Conservation (phyloP, 64 coral and sea anemone genomes). For the Cladopsammia gracilis region DNA sequence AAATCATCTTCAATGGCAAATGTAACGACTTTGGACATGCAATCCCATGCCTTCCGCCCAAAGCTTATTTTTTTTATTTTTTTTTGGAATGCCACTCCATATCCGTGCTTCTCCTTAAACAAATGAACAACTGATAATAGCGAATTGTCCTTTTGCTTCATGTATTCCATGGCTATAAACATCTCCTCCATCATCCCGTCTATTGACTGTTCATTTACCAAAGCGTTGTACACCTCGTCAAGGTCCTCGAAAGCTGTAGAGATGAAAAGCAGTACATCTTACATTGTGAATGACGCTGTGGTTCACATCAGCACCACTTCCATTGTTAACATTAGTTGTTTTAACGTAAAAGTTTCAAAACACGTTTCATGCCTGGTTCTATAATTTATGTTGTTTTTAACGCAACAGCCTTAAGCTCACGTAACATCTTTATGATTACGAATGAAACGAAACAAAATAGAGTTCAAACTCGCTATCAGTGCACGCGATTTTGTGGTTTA, state of each 20-base stretch:
- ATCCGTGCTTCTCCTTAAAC: constrained; percentile 11
- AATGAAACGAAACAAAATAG: too few relatives aligned
- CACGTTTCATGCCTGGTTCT: too few relatives aligned
- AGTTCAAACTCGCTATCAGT: too few relatives aligned
- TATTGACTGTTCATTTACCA: not conserved
- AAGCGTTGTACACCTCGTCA: not conserved
- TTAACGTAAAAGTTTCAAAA: too few relatives aligned
- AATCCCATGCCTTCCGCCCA: not conserved
- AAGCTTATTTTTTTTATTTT: not conserved
- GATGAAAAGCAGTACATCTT: too few relatives aligned
- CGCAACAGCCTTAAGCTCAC: too few relatives aligned
- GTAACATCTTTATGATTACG: too few relatives aligned
- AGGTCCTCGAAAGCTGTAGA: not conserved
- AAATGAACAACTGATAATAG: not conserved
- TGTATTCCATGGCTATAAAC: not conserved
- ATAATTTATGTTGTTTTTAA: too few relatives aligned
- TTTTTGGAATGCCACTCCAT: not conserved
- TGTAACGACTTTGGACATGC: not conserved
- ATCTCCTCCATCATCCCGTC: constrained; percentile 29
- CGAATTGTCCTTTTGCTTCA: not conserved
- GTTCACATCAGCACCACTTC: too few relatives aligned
- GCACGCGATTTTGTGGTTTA: too few relatives aligned
- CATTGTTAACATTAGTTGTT: too few relatives aligned
- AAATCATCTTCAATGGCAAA: not conserved
- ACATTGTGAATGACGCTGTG: too few relatives aligned